These are phyloP conservation scores for Drosophila falleni DNA, from an alignment of 2,888 invertebrate species.

Conservation along the genomic window DNA sequence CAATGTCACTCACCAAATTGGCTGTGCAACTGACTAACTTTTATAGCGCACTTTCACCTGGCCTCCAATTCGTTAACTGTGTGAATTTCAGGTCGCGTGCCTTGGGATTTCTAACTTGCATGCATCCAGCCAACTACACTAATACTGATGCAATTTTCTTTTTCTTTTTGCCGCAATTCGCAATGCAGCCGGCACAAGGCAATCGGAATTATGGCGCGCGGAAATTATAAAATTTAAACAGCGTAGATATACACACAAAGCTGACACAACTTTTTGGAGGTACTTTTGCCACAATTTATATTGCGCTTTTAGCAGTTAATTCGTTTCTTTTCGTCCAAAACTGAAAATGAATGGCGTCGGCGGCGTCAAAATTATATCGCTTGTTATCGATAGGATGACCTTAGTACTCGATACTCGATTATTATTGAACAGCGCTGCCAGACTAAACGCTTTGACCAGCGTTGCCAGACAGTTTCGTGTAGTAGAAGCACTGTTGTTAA, in stretches of 20 bases:
- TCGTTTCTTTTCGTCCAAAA: slow-evolving; percentile 27
- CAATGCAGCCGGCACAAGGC: slow-evolving; percentile 47
- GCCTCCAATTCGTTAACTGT: slow-evolving; percentile 7
- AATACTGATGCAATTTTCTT: slow-evolving; percentile 64
- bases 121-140: slow-evolving; percentile 40
- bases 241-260: slow-evolving; percentile 8
- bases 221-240: neutral
- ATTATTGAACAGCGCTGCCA: neutral
- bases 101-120: slow-evolving; percentile 22
- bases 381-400: slow-evolving; percentile 8
- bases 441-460: neutral
- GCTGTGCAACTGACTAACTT: slow-evolving; percentile 6
- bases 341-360: slow-evolving; percentile 56
- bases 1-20: slow-evolving; percentile 47
- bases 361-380: slow-evolving; percentile 42
- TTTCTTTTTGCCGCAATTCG: slow-evolving; percentile 39
- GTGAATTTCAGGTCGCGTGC: slow-evolving; percentile 19
- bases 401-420: slow-evolving; percentile 7
- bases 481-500: neutral
- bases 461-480: slow-evolving; percentile 9
- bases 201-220: neutral
- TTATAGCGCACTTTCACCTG: slow-evolving; percentile 12
- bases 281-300: slow-evolving; percentile 13
- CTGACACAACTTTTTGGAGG: neutral
- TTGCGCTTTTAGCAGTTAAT: slow-evolving; percentile 14